phyloP scores from a whole-genome alignment of 2,113 vertebrate species.

The Tinamus guttatus region DNA sequence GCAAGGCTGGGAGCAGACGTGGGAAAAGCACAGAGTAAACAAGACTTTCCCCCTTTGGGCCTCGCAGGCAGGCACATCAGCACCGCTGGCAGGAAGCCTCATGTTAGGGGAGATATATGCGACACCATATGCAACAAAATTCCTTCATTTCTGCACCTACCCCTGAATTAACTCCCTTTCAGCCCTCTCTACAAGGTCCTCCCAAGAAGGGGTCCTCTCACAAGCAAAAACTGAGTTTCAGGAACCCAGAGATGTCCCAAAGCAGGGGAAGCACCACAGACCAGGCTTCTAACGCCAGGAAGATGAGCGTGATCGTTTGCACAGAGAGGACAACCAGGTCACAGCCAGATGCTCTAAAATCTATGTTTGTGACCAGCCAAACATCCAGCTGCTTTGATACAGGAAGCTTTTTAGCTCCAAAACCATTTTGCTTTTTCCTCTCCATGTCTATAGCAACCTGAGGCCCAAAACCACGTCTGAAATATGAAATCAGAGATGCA shows the following conservation, averaged over 20 bases:
- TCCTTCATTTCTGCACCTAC: background rate
- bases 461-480: background rate
- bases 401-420: background rate
- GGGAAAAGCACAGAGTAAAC: constrained; percentile 44
- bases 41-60: constrained; percentile 5
- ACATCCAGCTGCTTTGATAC: background rate
- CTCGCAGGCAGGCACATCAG: background rate
- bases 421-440: background rate
- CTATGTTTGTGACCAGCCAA: background rate
- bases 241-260: background rate
- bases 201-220: background rate
- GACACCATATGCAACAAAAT: background rate
- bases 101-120: too few species aligned
- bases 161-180: background rate
- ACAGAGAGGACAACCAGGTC: constrained; percentile 21
- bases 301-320: background rate
- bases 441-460: background rate
- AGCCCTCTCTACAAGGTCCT: background rate
- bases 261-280: background rate
- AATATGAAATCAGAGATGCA: background rate
- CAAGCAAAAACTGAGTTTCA: background rate
- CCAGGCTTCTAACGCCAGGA: background rate
- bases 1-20: fast-evolving
- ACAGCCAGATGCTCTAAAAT: background rate
- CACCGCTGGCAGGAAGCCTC: background rate